Base-by-base conservation (phyloP, 1,140 invertebrate genomes). In the Leguminivora glycinivorella region DNA sequence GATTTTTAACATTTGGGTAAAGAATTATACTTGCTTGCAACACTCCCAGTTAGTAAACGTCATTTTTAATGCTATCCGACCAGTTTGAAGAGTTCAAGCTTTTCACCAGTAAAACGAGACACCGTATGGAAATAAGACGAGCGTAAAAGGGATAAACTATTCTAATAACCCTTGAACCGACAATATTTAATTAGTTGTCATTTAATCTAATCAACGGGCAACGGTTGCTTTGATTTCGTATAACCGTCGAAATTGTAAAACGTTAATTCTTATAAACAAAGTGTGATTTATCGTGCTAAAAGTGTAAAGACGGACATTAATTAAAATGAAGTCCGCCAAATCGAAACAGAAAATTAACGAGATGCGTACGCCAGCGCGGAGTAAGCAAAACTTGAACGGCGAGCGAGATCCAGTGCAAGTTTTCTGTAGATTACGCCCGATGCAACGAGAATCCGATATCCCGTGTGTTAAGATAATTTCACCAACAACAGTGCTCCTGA, bases 351-450 rank as follows among this genome's bases (percentile, higher is more conserved):
- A 76, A 73, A 34, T 91, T 47, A 91, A 89, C 71, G 88, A 91
- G 34, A 82, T 91, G 74, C 83, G 88, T 29, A 90, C 89, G 26
- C 89, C 88, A 40, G 80, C 87, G 68, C 78, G 89, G 72, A 90
- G 87, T 75, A 87, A 83, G 76, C 85, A 89, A 78, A 91, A 91
- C 69, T 79, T 89, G 70, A 73, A 78, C 52, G 83, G 83, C 22
- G 88, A 89, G 12, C 74, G 79, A 74, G 95, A 96, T 82, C 95
- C 96, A 0, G 96, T 98, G 0, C 94, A 97, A 93, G 97, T 98
- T 1, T 98, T 94, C 82, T 98, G 97, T 82, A 93, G 97, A 47
- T 87, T 98, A 31, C 92, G 96, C 14, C 97, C 97, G 0, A 92
- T 96, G 78, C 94, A 95, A 74, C 93, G 94, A 73, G 88, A 93